Conservation (phyloP, 2,888 invertebrate species). For the Sphaerophoria taeniata region DNA sequence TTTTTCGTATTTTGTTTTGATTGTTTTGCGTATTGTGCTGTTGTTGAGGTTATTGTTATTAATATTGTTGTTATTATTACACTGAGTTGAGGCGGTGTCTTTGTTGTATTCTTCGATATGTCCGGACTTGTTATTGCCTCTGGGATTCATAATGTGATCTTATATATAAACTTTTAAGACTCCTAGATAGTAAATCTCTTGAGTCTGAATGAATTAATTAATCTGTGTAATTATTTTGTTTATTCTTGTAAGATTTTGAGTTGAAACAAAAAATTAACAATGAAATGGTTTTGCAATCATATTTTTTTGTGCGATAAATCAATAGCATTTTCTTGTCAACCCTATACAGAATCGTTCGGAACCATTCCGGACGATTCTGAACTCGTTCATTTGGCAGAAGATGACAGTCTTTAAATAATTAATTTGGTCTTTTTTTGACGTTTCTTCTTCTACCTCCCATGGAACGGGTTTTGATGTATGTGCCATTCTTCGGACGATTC, state of each 20-base stretch:
- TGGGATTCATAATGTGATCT: conserved; percentile 10
- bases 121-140: neutral
- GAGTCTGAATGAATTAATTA: neutral
- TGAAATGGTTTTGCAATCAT: conserved; percentile 10
- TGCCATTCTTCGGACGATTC: too few species aligned
- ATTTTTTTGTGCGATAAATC: neutral
- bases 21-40: conserved; percentile 39
- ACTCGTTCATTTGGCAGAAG: too few species aligned
- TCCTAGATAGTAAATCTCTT: neutral
- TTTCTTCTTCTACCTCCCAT: too few species aligned
- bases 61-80: conserved; percentile 14
- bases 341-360: too few species aligned
- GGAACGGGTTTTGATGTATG: too few species aligned
- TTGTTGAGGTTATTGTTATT: conserved; percentile 30
- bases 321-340: too few species aligned
- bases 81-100: conserved; percentile 3
- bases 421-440: too few species aligned
- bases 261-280: neutral
- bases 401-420: too few species aligned
- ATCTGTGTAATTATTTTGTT: neutral
- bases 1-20: conserved; percentile 54
- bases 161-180: conserved; percentile 69
- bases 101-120: conserved; percentile 14
- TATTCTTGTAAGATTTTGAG: neutral
- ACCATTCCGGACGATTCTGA: too few species aligned